Percentiles rank a stretch among this genome's conserved stretches.
These are phyloP conservation scores for Perdita meconis DNA, from an alignment of 2,888 invertebrate genomes.

Conservation along the genomic window DNA sequence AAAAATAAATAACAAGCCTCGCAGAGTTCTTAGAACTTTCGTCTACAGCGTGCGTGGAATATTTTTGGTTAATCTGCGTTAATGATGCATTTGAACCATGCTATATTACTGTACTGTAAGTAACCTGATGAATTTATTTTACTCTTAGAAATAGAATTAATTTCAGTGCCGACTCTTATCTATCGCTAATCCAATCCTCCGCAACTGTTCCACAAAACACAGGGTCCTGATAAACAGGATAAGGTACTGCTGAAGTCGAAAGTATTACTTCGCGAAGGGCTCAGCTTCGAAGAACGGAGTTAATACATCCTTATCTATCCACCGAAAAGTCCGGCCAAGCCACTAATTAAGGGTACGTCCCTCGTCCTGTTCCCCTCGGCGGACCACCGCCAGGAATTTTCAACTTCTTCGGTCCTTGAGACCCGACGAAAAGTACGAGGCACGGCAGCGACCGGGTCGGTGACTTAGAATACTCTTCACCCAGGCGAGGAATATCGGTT, in stretches of 20 bases:
- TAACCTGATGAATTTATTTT: no score
- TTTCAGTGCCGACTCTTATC: constrained; percentile 62
- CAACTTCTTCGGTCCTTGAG: constrained; percentile 16
- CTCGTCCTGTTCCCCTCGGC: constrained; percentile 45
- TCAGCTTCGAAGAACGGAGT: constrained; percentile 69
- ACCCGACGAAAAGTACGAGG: neutral
- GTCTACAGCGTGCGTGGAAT: no score
- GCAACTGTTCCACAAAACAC: constrained; percentile 66
- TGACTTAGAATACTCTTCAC: constrained; percentile 63
- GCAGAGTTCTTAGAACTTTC: no score
- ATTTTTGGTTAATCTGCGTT: no score
- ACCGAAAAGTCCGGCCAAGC: constrained; percentile 79
- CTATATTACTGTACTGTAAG: no score
- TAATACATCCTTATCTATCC: constrained; percentile 81
- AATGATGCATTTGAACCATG: no score
- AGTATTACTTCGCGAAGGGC: constrained; percentile 57
- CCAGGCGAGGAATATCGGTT: constrained; percentile 56
- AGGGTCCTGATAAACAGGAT: constrained; percentile 60
- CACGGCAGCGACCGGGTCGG: constrained; percentile 19
- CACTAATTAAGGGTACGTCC: constrained; percentile 79
- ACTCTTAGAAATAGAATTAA: no score
- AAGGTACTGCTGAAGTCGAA: constrained; percentile 71
- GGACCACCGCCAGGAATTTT: constrained; percentile 39
- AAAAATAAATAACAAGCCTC: no score
- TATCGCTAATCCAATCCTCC: constrained; percentile 63